Percentiles rank a stretch among this genome's conserved stretches.
Conservation (phyloP, 2,113 vertebrate species). For the Brachyistius frenatus region DNA sequence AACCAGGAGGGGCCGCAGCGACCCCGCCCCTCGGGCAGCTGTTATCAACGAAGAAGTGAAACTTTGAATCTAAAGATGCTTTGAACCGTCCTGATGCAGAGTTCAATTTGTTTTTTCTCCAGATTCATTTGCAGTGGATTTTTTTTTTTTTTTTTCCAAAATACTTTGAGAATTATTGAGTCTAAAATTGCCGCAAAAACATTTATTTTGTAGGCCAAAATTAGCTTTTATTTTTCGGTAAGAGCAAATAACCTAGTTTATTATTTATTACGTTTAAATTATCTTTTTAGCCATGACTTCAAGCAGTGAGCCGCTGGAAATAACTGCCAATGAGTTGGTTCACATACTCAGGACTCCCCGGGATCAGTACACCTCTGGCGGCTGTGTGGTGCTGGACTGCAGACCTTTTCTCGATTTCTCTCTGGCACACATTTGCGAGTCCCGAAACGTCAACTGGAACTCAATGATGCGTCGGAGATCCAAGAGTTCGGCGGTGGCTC, state of each 20-base stretch:
- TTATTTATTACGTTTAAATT: slow-evolving; percentile 26
- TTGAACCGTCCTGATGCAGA: not conserved
- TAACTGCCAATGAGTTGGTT: slow-evolving; percentile 81
- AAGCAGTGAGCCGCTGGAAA: slow-evolving; percentile 70
- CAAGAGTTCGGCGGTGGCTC: slow-evolving; percentile 81
- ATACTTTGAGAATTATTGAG: not conserved
- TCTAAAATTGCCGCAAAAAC: not conserved
- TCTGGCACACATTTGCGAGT: slow-evolving; percentile 80
- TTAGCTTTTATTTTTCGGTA: not conserved
- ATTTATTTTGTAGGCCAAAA: not conserved
- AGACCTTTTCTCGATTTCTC: slow-evolving; percentile 89
- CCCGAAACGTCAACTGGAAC: slow-evolving; percentile 90
- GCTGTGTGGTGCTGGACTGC: slow-evolving; percentile 88
- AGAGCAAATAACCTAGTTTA: not conserved
- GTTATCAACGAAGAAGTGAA: slow-evolving; percentile 72
- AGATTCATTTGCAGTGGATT: not conserved
- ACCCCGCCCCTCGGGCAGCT: slow-evolving; percentile 51
- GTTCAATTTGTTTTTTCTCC: not conserved
- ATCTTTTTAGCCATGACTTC: slow-evolving; percentile 54
- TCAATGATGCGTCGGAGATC: slow-evolving; percentile 87
- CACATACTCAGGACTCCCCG: slow-evolving; percentile 82
- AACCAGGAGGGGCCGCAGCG: slow-evolving; percentile 59
- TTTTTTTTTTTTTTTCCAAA: not conserved
- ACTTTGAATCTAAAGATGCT: slow-evolving; percentile 44
- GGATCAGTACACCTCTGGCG: slow-evolving; percentile 74